phyloP scores from a whole-genome alignment of 2,113 vertebrate genomes.

The Plecturocebus donacophilus region DNA sequence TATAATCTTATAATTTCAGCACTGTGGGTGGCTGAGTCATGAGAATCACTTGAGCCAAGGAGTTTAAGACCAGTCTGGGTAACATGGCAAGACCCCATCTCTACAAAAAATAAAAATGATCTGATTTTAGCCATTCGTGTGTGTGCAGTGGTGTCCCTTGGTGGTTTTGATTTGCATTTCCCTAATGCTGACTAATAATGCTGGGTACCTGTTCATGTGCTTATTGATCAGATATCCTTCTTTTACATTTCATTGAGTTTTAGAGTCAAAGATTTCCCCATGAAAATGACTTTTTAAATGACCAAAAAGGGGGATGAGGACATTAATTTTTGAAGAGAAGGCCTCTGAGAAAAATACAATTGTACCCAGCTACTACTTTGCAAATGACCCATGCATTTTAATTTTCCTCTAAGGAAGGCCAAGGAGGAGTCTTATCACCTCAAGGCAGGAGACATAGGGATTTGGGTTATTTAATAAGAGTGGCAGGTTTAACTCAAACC shows the following conservation, averaged over 20 bases:
- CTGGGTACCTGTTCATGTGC: background rate
- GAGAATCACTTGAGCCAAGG: no score
- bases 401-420: background rate
- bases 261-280: background rate
- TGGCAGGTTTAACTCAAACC: background rate
- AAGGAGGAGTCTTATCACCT: background rate
- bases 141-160: background rate
- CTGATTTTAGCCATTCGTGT: background rate
- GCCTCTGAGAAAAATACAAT: background rate
- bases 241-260: background rate
- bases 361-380: background rate
- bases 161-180: background rate
- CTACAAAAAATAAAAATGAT: background rate
- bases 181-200: background rate
- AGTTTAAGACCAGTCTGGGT: no score
- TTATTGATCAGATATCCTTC: background rate
- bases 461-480: background rate
- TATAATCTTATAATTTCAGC: no score
- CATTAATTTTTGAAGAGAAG: background rate
- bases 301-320: background rate
- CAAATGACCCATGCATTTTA: background rate
- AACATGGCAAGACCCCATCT: no score
- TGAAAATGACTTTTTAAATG: background rate
- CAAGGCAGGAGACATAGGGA: background rate
- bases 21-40: no score